phyloP scores from a whole-genome alignment of 2,113 vertebrate genomes.

The Myotis lucifugus region DNA sequence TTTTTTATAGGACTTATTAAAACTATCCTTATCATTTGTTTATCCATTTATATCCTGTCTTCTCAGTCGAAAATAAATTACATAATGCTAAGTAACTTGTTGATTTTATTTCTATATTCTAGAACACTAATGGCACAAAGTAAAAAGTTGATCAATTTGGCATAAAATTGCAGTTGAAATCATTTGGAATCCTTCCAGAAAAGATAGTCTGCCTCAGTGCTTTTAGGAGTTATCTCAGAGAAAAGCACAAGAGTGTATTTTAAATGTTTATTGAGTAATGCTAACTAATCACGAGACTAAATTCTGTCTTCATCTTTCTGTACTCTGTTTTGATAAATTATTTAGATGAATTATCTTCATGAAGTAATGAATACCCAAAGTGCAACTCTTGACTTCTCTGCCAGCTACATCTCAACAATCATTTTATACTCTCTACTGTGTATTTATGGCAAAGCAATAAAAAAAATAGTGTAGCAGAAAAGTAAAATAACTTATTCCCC shows the following conservation, averaged over 20 bases:
- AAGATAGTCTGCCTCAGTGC: neutral
- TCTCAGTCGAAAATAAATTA: neutral
- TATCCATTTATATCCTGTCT: neutral
- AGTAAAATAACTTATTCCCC: constrained; percentile 38
- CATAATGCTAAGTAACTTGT: neutral
- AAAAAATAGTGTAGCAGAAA: neutral
- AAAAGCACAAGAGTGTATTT: neutral
- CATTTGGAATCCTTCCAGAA: constrained; percentile 31
- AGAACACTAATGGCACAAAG: neutral
- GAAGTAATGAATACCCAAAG: neutral
- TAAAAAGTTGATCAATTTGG: neutral
- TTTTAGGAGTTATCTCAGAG: neutral
- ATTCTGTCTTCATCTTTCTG: neutral
- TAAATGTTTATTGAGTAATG: neutral
- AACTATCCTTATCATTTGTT: neutral
- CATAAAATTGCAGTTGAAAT: neutral
- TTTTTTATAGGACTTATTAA: neutral
- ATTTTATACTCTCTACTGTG: neutral
- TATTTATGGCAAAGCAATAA: constrained; percentile 38
- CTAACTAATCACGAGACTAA: neutral
- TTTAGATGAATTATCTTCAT: neutral
- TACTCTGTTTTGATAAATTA: constrained; percentile 27
- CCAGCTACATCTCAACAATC: neutral
- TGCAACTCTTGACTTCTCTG: neutral
- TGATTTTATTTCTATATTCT: constrained; percentile 1